phyloP scores from a whole-genome alignment of 2,113 vertebrate species.

The Tenebrosternarchus preto region DNA sequence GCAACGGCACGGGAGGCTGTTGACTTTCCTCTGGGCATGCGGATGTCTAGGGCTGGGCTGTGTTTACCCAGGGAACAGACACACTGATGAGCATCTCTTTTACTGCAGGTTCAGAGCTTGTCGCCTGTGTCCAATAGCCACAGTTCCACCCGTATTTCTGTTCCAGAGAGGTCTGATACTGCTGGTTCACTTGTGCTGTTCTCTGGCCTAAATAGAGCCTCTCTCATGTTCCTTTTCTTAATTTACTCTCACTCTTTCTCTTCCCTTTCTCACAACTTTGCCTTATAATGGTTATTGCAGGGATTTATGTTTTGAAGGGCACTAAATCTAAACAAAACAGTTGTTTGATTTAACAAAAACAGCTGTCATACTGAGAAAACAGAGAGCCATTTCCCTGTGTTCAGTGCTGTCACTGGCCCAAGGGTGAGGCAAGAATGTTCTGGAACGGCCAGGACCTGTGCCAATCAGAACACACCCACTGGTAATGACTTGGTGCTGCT shows the following conservation, averaged over 20 bases:
- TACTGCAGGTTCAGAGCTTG: slow-evolving; percentile 12
- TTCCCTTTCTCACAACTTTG: neutral
- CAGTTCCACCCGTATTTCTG: neutral
- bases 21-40: neutral
- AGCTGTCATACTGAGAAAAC: neutral
- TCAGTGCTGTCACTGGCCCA: neutral
- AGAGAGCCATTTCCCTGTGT: neutral
- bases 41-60: neutral
- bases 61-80: slow-evolving; percentile 11
- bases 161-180: slow-evolving; percentile 4
- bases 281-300: neutral
- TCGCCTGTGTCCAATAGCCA: neutral
- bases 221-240: neutral
- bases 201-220: slow-evolving; percentile 35
- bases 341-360: too few species aligned
- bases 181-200: neutral
- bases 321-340: neutral
- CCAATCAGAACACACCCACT: slow-evolving; percentile 13
- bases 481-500: slow-evolving; percentile 18
- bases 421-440: neutral
- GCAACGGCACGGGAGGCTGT: neutral
- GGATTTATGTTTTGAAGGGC: neutral
- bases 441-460: neutral
- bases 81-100: slow-evolving; percentile 25
- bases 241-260: slow-evolving; percentile 33